A percentile compares a stretch with the other conserved stretches of the same genome.
Conservation (phyloP, 2,888 invertebrate species). For the Empis stercorea region DNA sequence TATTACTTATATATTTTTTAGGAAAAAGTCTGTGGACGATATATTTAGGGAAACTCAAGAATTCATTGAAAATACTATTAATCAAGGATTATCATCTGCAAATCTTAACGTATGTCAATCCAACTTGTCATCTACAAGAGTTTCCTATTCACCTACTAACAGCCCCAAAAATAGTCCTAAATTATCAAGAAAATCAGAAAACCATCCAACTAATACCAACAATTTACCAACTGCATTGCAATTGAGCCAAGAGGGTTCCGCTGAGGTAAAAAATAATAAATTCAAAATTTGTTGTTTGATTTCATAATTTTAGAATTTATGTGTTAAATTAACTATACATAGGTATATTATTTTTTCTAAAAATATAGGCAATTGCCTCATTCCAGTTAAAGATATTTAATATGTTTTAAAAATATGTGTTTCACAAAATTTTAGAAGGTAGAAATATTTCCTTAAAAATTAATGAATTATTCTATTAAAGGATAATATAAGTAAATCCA, state of each 20-base stretch:
- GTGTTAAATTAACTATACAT: too few relatives aligned
- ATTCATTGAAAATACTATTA: slow-evolving; percentile 49
- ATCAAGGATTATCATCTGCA: slow-evolving; percentile 46
- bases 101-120: slow-evolving; percentile 41
- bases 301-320: too few relatives aligned
- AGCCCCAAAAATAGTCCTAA: slow-evolving; percentile 1
- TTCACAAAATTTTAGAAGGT: too few relatives aligned
- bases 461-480: slow-evolving; percentile 6
- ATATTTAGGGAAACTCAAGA: slow-evolving; percentile 51
- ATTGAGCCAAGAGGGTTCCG: slow-evolving; percentile 4
- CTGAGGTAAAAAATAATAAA: background rate
- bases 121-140: slow-evolving; percentile 24
- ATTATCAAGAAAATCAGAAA: background rate
- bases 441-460: background rate
- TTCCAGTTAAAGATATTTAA: background rate
- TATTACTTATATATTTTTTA: slow-evolving; percentile 23
- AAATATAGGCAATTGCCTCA: too few relatives aligned
- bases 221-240: slow-evolving; percentile 1
- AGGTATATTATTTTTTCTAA: too few relatives aligned
- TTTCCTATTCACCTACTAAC: slow-evolving; percentile 9
- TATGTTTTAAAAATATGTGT: background rate
- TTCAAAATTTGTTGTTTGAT: too few relatives aligned
- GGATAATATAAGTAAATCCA: slow-evolving; percentile 18
- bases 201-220: background rate
- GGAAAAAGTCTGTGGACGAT: slow-evolving; percentile 55